These are phyloP conservation scores for Netelia melanura DNA, from an alignment of 2,888 invertebrate species.

Conservation along the genomic window DNA sequence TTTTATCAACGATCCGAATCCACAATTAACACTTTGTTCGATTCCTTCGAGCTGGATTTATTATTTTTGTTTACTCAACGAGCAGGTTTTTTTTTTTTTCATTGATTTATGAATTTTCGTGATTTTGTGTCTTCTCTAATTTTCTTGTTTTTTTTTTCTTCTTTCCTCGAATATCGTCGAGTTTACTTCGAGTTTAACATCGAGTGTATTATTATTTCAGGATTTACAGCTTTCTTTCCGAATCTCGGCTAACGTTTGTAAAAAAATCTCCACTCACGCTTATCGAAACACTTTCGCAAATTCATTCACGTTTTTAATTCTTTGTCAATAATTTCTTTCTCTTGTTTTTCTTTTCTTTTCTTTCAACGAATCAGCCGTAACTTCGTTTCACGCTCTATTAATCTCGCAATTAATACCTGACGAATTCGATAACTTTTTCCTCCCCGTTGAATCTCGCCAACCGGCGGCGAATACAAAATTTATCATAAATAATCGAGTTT, in stretches of 20 bases:
- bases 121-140: slow-evolving; percentile 5
- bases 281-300: not conserved
- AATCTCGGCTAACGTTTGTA: slow-evolving; percentile 10
- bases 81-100: not conserved
- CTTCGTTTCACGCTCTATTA: not conserved
- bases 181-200: not conserved
- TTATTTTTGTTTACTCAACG: not conserved
- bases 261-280: not conserved
- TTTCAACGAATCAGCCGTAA: slow-evolving; percentile 17
- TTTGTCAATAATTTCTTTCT: slow-evolving; percentile 3
- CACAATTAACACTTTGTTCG: not conserved
- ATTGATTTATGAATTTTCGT: slow-evolving; percentile 15
- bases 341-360: not conserved
- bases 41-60: slow-evolving; percentile 8
- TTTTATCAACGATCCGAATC: slow-evolving; percentile 29
- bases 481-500: slow-evolving; percentile 56
- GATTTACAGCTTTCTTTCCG: slow-evolving; percentile 6
- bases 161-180: slow-evolving; percentile 5
- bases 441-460: slow-evolving; percentile 58
- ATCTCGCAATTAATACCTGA: not conserved
- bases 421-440: slow-evolving; percentile 20
- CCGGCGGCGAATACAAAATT: slow-evolving; percentile 64
- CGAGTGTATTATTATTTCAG: not conserved
- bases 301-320: slow-evolving; percentile 2
- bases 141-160: not conserved